phyloP scores from a whole-genome alignment of 2,797 vertebrate species.

The Dermochelys coriacea region DNA sequence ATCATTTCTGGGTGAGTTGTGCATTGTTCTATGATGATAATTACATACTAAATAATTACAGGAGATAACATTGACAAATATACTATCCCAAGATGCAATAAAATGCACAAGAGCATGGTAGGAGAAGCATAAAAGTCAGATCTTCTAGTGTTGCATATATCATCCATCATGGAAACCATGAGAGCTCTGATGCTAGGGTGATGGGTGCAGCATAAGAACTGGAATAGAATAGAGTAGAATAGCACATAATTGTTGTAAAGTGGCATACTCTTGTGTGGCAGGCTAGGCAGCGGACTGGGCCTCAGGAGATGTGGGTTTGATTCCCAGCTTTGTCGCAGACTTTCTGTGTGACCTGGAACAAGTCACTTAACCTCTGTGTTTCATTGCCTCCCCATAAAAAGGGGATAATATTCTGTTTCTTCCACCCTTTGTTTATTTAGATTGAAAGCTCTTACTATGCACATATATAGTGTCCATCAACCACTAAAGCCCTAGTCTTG shows the following conservation, averaged over 20 bases:
- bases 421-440: neutral
- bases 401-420: neutral
- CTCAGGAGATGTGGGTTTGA: neutral
- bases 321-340: neutral
- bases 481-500: neutral
- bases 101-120: constrained; percentile 29
- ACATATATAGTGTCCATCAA: neutral
- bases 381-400: neutral
- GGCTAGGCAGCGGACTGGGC: neutral
- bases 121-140: constrained; percentile 32
- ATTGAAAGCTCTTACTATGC: neutral
- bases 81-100: constrained; percentile 19
- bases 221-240: constrained; percentile 21
- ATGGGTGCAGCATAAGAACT: constrained; percentile 25
- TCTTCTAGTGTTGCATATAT: constrained; percentile 8
- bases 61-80: constrained; percentile 36
- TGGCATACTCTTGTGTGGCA: neutral
- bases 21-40: constrained; percentile 46
- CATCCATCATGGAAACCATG: constrained; percentile 46
- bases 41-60: constrained; percentile 17
- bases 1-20: constrained; percentile 31
- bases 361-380: neutral
- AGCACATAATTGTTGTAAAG: constrained; percentile 17
- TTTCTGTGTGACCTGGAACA: constrained; percentile 16
- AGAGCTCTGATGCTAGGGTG: constrained; percentile 5